phyloP scores from a whole-genome alignment of 2,888 invertebrate species.

The Laothoe populi region DNA sequence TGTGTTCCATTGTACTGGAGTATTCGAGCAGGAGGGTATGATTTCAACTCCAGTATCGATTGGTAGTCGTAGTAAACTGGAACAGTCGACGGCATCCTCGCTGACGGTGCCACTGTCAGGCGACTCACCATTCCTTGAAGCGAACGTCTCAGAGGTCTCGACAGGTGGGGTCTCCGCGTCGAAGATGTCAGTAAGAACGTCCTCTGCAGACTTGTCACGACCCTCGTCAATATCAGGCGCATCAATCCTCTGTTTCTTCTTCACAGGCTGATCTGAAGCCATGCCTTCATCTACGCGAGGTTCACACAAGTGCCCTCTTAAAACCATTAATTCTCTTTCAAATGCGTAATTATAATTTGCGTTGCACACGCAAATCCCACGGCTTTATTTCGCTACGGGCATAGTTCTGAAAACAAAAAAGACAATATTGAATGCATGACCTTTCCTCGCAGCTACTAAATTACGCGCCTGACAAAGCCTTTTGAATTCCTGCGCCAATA shows the following conservation, averaged over 20 bases:
- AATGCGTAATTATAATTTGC: conserved; percentile 34
- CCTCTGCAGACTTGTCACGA: conserved; percentile 80
- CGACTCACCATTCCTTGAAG: conserved; percentile 73
- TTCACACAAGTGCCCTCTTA: conserved; percentile 84
- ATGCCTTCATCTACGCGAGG: conserved; percentile 85
- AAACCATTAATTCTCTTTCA: conserved; percentile 84
- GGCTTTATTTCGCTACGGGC: conserved; percentile 48
- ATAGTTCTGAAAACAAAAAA: conserved; percentile 76
- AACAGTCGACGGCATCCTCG: conserved; percentile 81
- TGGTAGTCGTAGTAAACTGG: conserved; percentile 69
- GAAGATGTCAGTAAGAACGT: conserved; percentile 73
- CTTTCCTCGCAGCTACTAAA: conserved; percentile 82
- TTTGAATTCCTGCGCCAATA: conserved; percentile 48
- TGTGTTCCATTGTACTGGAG: conserved; percentile 64
- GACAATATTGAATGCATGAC: conserved; percentile 78
- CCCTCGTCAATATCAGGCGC: conserved; percentile 85
- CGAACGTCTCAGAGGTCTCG: conserved; percentile 75
- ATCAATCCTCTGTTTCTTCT: conserved; percentile 92
- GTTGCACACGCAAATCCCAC: conserved; percentile 37
- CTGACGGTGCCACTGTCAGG: conserved; percentile 81
- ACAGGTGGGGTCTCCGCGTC: conserved; percentile 68
- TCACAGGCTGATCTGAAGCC: conserved; percentile 93
- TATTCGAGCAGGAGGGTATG: conserved; percentile 73
- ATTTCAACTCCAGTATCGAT: conserved; percentile 63
- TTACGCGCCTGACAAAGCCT: conserved; percentile 83